Conservation (phyloP, 1,140 invertebrate genomes). For the Eupristina koningsbergeri region DNA sequence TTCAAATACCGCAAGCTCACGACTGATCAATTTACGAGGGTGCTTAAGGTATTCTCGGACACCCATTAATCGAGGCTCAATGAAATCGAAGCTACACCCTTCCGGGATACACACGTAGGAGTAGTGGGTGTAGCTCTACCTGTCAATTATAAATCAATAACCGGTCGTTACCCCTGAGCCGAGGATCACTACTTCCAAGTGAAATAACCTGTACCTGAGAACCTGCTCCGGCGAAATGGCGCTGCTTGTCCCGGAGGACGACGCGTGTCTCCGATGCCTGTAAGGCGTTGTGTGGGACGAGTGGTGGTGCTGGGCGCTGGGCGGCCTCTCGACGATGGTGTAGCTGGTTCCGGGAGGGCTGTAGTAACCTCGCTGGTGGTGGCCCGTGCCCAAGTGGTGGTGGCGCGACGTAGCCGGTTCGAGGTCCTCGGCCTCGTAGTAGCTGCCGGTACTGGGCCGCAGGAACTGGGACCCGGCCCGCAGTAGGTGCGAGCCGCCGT, state of each 20-base stretch:
- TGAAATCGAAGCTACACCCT: neutral
- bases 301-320: slow-evolving; percentile 81
- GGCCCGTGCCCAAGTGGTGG: slow-evolving; percentile 55
- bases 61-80: neutral
- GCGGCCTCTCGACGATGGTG: slow-evolving; percentile 87
- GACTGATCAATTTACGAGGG: neutral
- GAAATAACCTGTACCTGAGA: slow-evolving; percentile 66
- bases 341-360: slow-evolving; percentile 83
- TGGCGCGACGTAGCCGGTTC: slow-evolving; percentile 60
- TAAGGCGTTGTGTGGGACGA: slow-evolving; percentile 76
- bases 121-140: no score
- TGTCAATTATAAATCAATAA: no score
- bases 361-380: slow-evolving; percentile 71
- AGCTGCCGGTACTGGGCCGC: slow-evolving; percentile 66
- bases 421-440: slow-evolving; percentile 73
- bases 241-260: slow-evolving; percentile 72
- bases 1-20: neutral
- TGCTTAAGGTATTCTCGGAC: neutral
- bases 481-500: slow-evolving; percentile 63
- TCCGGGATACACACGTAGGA: no score
- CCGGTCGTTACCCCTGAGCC: neutral
- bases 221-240: slow-evolving; percentile 86
- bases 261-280: slow-evolving; percentile 72
- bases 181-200: no score
- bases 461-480: slow-evolving; percentile 66